Conservation (phyloP, 1,140 invertebrate genomes). For the Drosophila kikkawai region DNA sequence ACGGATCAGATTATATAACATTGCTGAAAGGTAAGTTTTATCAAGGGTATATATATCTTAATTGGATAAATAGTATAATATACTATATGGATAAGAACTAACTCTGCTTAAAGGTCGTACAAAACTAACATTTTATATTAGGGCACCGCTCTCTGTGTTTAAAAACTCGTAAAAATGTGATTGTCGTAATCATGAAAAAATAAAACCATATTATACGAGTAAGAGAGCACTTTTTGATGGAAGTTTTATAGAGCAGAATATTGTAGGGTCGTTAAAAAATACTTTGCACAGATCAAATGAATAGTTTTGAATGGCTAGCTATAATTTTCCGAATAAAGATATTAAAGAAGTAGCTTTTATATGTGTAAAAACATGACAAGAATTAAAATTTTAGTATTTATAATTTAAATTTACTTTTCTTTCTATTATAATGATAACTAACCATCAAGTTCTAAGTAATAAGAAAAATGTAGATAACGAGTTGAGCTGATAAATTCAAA, state of each 20-base stretch:
- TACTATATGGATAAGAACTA: neutral
- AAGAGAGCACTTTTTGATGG: neutral
- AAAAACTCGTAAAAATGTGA: neutral
- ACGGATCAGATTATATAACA: neutral
- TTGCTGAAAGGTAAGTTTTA: constrained; percentile 21
- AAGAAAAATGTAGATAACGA: neutral
- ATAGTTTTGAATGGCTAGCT: neutral
- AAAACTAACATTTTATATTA: neutral
- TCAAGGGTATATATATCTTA: no score
- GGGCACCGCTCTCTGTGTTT: neutral
- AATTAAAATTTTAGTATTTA: neutral
- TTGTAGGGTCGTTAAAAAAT: neutral
- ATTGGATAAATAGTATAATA: neutral
- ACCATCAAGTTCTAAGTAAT: neutral
- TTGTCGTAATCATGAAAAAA: neutral
- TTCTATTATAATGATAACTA: neutral
- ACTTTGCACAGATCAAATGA: neutral
- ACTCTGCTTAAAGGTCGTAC: neutral
- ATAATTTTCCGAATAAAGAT: neutral
- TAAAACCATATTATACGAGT: neutral
- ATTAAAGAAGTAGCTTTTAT: neutral
- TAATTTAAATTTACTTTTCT: neutral
- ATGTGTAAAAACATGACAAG: neutral
- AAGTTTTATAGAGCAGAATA: neutral
- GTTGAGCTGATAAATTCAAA: neutral